Conservation (phyloP, 92 coral and sea anemone genomes). For the Ricordea florida region DNA sequence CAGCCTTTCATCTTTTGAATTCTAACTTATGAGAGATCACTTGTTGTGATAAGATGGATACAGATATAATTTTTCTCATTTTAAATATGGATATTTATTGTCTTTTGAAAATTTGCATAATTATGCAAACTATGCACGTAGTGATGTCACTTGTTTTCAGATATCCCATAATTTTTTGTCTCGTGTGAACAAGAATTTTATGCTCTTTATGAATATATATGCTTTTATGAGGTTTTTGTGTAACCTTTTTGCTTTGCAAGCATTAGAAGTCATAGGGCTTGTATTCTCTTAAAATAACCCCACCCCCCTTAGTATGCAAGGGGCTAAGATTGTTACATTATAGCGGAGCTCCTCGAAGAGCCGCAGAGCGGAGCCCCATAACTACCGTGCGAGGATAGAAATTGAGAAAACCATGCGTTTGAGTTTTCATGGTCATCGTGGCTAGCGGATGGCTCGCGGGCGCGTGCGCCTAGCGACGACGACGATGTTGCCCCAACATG, state of each 20-base stretch:
- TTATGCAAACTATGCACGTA: constrained; percentile 1
- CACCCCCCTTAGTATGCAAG: background rate
- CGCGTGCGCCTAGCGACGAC: too few species aligned
- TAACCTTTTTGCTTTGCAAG: background rate
- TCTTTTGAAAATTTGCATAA: background rate
- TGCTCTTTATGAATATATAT: background rate
- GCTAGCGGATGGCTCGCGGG: too few species aligned
- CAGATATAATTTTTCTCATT: background rate
- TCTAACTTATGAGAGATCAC: background rate
- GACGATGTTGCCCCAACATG: too few species aligned
- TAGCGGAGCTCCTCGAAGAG: too few species aligned
- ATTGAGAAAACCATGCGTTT: too few species aligned
- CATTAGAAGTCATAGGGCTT: background rate
- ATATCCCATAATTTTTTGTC: constrained; percentile 3
- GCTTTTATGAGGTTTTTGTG: constrained; percentile 13
- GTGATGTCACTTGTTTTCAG: background rate
- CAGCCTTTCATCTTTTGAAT: background rate
- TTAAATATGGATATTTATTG: background rate
- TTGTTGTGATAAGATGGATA: background rate
- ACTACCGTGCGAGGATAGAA: too few species aligned
- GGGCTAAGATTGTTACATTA: background rate
- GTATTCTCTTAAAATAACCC: background rate
- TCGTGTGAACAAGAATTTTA: background rate
- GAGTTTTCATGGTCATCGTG: too few species aligned
- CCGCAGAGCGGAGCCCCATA: too few species aligned